A percentile compares a stretch with the other conserved stretches of the same genome.
Evolutionary conservation across 2,113 vertebrate genomes (phyloP).

Genomic region (Circaetus gallicus): DNA sequence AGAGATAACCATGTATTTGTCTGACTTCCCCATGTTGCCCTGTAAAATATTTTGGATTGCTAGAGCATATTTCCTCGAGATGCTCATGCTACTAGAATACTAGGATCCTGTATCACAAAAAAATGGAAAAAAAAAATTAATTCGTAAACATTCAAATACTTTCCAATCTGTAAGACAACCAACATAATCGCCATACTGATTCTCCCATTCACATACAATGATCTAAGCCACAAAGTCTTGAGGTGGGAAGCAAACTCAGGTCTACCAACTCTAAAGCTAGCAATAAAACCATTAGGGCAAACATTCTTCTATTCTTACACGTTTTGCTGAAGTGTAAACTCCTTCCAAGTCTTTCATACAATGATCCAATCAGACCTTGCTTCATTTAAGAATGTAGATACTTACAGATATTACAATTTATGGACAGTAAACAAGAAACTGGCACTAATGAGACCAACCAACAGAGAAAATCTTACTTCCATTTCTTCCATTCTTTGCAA

Average conservation of each 20-base stretch:
- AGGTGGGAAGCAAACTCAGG: background rate
- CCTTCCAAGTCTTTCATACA: background rate
- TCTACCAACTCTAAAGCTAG: background rate
- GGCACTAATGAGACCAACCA: background rate
- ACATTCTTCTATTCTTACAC: background rate
- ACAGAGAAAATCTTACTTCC: constrained; percentile 77
- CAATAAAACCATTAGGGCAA: background rate
- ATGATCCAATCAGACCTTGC: background rate
- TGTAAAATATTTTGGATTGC: background rate
- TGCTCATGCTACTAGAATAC: background rate
- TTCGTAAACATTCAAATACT: background rate
- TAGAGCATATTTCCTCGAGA: background rate
- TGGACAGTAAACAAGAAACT: background rate
- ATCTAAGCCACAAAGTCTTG: background rate
- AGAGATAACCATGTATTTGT: background rate
- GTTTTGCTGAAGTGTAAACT: background rate
- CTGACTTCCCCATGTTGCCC: background rate
- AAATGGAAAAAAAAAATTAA: background rate
- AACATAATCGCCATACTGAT: background rate
- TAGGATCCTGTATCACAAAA: background rate
- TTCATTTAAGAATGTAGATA: background rate
- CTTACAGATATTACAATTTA: background rate
- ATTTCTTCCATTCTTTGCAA: constrained; percentile 94
- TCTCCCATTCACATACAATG: background rate
- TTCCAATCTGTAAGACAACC: background rate